These are phyloP conservation scores for Hirudo medicinalis DNA, from an alignment of 1,140 invertebrate species.

Conservation along the genomic window DNA sequence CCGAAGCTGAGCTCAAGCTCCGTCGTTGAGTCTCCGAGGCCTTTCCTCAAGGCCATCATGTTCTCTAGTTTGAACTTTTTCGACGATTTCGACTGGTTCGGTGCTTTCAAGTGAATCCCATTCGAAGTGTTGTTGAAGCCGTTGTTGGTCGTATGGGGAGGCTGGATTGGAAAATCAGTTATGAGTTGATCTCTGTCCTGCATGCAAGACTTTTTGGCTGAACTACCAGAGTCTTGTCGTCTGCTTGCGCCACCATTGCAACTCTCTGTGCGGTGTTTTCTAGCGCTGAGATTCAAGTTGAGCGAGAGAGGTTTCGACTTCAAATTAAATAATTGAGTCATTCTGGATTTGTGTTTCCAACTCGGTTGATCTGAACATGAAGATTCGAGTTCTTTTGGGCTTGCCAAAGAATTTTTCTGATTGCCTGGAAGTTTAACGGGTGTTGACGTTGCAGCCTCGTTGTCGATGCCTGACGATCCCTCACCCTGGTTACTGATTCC, in stretches of 20 bases:
- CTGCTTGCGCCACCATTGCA: not conserved
- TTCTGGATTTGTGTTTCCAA: not conserved
- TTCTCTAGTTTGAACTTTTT: conserved; percentile 7
- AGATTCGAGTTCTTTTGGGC: not conserved
- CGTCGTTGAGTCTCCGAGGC: not conserved
- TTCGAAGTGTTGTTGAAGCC: not conserved
- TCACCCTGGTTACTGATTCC: not conserved
- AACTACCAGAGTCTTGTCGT: too few relatives aligned
- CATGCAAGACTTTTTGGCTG: not conserved
- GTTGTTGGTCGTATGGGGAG: not conserved
- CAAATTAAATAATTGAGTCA: not conserved
- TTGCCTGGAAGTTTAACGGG: not conserved
- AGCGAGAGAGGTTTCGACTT: conserved; percentile 1
- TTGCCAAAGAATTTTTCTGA: not conserved
- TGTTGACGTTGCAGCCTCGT: not conserved
- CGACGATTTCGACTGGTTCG: not conserved
- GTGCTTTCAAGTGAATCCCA: not conserved
- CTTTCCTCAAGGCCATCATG: not conserved
- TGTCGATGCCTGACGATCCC: not conserved
- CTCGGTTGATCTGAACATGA: not conserved
- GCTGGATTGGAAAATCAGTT: not conserved
- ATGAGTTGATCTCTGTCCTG: not conserved
- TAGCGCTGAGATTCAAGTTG: not conserved
- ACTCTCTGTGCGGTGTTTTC: not conserved
- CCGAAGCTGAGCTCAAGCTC: conserved; percentile 4